phyloP scores from a whole-genome alignment of 1,140 invertebrate species.

The Drosophila nigrodunni region DNA sequence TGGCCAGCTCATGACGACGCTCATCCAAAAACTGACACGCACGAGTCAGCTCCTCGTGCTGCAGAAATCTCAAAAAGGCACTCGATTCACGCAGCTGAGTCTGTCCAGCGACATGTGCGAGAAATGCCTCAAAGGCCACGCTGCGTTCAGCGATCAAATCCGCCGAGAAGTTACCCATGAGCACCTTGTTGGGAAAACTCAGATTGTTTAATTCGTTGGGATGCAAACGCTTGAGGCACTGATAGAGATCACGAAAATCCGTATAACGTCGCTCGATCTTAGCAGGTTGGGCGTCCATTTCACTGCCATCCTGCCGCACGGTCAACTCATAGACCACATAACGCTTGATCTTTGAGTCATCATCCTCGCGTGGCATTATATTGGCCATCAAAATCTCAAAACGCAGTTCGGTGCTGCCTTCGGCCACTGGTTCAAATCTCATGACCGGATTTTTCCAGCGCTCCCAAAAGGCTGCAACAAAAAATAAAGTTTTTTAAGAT shows the following conservation, averaged over 20 bases:
- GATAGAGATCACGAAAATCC: constrained; percentile 90
- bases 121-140: constrained; percentile 89
- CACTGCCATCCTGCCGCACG: constrained; percentile 85
- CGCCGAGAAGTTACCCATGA: constrained; percentile 91
- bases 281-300: constrained; percentile 87
- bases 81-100: constrained; percentile 87
- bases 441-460: constrained; percentile 29
- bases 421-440: constrained; percentile 46
- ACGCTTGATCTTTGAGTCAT: constrained; percentile 86
- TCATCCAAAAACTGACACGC: constrained; percentile 87
- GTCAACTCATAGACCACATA: constrained; percentile 88
- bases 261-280: constrained; percentile 91
- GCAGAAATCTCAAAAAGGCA: constrained; percentile 89
- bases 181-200: constrained; percentile 90
- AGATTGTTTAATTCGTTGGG: constrained; percentile 86
- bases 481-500: neutral
- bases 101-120: constrained; percentile 87
- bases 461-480: constrained; percentile 70
- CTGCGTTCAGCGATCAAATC: constrained; percentile 89
- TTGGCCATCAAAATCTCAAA: constrained; percentile 86
- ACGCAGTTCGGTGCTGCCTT: constrained; percentile 66
- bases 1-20: constrained; percentile 88
- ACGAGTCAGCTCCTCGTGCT: constrained; percentile 88
- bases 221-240: constrained; percentile 87
- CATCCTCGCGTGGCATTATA: constrained; percentile 82